Base-by-base conservation (phyloP, 2,888 invertebrate genomes). In the Schizaphis graminum region DNA sequence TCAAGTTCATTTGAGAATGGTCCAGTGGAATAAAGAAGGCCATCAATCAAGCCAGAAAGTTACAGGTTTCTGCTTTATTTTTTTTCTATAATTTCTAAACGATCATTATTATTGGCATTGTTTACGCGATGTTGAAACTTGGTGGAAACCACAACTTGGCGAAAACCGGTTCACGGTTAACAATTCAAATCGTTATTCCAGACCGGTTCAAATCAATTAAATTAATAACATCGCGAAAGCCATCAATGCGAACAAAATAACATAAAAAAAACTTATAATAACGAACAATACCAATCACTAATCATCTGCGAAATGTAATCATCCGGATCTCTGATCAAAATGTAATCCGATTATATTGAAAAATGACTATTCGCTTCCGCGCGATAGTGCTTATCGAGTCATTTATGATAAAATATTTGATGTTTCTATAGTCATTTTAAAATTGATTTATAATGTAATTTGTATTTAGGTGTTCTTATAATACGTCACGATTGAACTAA, bases 181-280 rank as follows among this genome's bases (percentile, higher is more conserved):
- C 49, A 67, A 49, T 67, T 24, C 67, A 85, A 86, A 91, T 86
- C 47, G 57, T 44, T 41, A n/a, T 86, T n/a, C 21, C 86, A n/a
- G 86, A 91, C 91, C 57, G 47, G 57, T 91, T 61, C 57, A 61
- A 61, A 86, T 91, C 91, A 57, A 91, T 86, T 91, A 91, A 57
- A 61, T 26, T 61, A 85, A 91, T 57, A 57, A 91, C 26, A 24
- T 91, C 47, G 57, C 26, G 47, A 61, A 86, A 91, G 16, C 57
- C 91, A 67, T 77, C 56, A 56, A 13, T 56, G 56, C 26, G 26
- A 44, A 91, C 11, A n/a, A 35, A 47, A 91, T 47, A 44, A 85
- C n/a, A 77, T 35, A 8, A 77, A 77, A 67, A 67, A 77, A 77
- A 77, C 77, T 35, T 28, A 28, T 44, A 28, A 57, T 41, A 28